These are phyloP conservation scores for Asarcornis scutulata DNA, from an alignment of 2,113 vertebrate genomes.

Conservation along the genomic window DNA sequence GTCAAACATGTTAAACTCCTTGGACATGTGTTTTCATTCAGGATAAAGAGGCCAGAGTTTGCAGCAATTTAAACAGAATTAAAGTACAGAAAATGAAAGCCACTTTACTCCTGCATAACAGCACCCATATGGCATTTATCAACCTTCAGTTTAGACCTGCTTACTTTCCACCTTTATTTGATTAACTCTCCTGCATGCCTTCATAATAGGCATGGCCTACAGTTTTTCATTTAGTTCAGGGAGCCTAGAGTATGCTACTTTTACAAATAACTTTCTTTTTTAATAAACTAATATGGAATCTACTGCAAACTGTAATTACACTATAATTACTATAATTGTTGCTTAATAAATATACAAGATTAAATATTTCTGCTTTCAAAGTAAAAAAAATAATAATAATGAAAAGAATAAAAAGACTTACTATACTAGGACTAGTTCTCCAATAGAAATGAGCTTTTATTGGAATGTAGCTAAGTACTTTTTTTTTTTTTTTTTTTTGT, in stretches of 20 bases:
- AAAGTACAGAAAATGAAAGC: slow-evolving; percentile 54
- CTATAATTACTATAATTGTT: not conserved
- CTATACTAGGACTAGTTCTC: not conserved
- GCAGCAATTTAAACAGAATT: slow-evolving; percentile 64
- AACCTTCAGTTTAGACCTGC: not conserved
- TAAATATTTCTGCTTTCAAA: not conserved
- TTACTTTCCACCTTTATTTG: slow-evolving; percentile 52
- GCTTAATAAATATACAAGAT: not conserved
- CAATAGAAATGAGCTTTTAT: not conserved
- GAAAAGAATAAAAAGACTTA: not conserved
- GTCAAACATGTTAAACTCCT: slow-evolving; percentile 32
- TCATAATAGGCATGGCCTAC: not conserved
- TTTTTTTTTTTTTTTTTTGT: not conserved
- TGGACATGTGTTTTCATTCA: slow-evolving; percentile 63
- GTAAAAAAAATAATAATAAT: not conserved
- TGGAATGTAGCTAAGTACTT: not conserved
- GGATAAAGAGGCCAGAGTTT: slow-evolving; percentile 41
- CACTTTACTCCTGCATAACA: slow-evolving; percentile 24
- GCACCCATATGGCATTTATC: slow-evolving; percentile 41
- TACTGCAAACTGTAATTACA: not conserved
- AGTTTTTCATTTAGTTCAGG: not conserved
- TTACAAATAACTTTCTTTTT: not conserved
- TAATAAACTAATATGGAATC: not conserved
- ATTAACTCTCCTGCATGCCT: slow-evolving; percentile 40
- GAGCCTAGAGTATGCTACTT: not conserved